Percentiles rank a stretch among this genome's conserved stretches.
Evolutionary conservation across 2,797 vertebrate species (phyloP).

Genomic region (Galago senegalensis): DNA sequence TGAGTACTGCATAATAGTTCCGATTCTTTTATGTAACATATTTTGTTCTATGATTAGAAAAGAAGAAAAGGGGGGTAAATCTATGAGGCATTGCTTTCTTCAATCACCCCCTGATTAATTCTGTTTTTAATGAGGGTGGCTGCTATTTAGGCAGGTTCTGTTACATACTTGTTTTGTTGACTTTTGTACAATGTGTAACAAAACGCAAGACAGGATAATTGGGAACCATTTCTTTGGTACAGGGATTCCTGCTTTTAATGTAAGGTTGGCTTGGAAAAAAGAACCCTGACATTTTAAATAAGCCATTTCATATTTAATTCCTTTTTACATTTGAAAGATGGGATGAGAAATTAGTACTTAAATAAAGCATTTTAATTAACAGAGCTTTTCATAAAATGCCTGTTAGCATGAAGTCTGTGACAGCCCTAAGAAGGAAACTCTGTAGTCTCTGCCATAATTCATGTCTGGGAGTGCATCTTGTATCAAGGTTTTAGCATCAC

Average conservation of each 20-base stretch:
- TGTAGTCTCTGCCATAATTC: neutral
- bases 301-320: constrained; percentile 90
- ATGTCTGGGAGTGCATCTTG: neutral
- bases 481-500: constrained; percentile 10
- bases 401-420: neutral
- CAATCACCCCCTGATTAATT: constrained; percentile 97
- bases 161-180: constrained; percentile 90
- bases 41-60: constrained; percentile 91
- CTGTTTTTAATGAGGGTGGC: constrained; percentile 92
- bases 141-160: constrained; percentile 90
- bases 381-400: constrained; percentile 73
- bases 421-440: constrained; percentile 9
- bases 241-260: constrained; percentile 95
- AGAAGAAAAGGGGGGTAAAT: constrained; percentile 75
- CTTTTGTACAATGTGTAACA: constrained; percentile 92
- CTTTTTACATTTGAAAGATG: constrained; percentile 83
- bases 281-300: constrained; percentile 89
- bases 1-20: constrained; percentile 92
- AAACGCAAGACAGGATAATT: constrained; percentile 93
- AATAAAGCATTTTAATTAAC: constrained; percentile 89
- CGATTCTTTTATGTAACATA: constrained; percentile 90
- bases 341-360: constrained; percentile 84
- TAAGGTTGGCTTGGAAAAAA: constrained; percentile 95
- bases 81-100: constrained; percentile 87
- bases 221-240: constrained; percentile 90